phyloP scores from a whole-genome alignment of 2,113 vertebrate species.

The Tachysurus fulvidraco region DNA sequence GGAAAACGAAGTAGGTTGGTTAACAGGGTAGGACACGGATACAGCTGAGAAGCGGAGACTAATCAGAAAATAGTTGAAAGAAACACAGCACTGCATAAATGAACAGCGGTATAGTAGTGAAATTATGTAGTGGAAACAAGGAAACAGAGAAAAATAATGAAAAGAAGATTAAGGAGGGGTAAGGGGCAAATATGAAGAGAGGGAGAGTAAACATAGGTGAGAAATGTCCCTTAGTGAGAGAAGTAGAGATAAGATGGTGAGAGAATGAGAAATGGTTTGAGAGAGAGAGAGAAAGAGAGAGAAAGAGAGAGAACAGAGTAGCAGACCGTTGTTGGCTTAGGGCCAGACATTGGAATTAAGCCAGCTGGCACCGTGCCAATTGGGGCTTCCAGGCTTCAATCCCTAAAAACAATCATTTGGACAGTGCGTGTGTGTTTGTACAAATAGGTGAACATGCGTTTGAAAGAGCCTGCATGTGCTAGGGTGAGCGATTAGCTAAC shows the following conservation, averaged over 20 bases:
- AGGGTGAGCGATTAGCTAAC: constrained; percentile 56
- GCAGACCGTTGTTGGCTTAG: constrained; percentile 64
- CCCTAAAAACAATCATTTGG: constrained; percentile 80
- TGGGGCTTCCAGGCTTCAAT: constrained; percentile 75
- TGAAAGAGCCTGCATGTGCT: constrained; percentile 54
- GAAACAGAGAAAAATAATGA: constrained; percentile 34
- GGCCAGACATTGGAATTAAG: constrained; percentile 68
- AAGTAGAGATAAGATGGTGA: constrained; percentile 1
- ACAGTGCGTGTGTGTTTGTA: constrained; percentile 57
- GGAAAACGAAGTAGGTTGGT: constrained; percentile 10
- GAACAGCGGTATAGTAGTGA: background rate
- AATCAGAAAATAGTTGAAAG: constrained; percentile 41
- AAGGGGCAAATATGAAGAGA: background rate
- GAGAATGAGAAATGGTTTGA: constrained; percentile 46
- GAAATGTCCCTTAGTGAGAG: constrained; percentile 6
- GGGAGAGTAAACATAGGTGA: background rate
- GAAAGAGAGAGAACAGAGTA: constrained; percentile 48
- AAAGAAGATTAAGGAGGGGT: background rate
- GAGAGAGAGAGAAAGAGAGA: constrained; percentile 46
- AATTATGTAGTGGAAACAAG: constrained; percentile 26
- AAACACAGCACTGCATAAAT: background rate
- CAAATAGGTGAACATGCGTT: constrained; percentile 45
- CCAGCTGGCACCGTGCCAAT: constrained; percentile 73
- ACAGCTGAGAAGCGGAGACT: background rate
- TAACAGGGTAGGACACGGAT: background rate